Base-by-base conservation (phyloP, 2,797 vertebrate species). In the Eulemur rubriventer region DNA sequence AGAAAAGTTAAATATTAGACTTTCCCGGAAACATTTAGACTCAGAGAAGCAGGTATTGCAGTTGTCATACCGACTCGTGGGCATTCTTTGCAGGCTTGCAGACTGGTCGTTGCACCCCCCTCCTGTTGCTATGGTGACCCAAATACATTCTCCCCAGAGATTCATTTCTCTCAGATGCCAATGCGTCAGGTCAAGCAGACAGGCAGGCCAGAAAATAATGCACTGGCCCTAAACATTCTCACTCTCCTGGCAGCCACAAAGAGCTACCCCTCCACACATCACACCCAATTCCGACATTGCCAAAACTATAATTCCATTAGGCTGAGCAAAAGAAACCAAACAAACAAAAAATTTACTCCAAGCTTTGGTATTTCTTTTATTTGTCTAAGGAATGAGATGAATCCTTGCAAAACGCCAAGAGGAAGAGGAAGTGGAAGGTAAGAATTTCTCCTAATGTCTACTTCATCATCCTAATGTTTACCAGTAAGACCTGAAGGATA, bases 1-100 rank as follows among this genome's bases (percentile, higher is more conserved):
- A 96, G 84, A 93, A 95, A 98, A 98, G 97, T 95, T 33, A 3
- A 98, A 98, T 94, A 86, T 98, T 98, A 98, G 97, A 98, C 96
- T 95, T 97, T 94, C 97, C 61, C 96, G 96, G 98, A 97, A 98
- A 93, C 93, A 97, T 96, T 92, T 98, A 95, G 98, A 97, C 97
- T 97, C 96, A 94, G 43, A 93, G 81, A 97, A 88, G 46, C 41
- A 91, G 94, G 89, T 97, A 93, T 95, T 96, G 70, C 30, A 84
- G 95, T 86, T 97, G 97, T 97, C 93, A 98, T 81, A 92, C 89
- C 79, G 57, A 89, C 96, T 97, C 78, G 91, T 92, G 67, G 95
- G 97, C 95, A 83, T 94, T 96, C 95, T 97, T 95, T 85, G 79
- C 12, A 86, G 46, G 87, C 43, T 89, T 96, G 69, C 91, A 92